These are phyloP conservation scores for Drosophila kokeensis DNA, from an alignment of 2,888 invertebrate genomes.

Conservation along the genomic window DNA sequence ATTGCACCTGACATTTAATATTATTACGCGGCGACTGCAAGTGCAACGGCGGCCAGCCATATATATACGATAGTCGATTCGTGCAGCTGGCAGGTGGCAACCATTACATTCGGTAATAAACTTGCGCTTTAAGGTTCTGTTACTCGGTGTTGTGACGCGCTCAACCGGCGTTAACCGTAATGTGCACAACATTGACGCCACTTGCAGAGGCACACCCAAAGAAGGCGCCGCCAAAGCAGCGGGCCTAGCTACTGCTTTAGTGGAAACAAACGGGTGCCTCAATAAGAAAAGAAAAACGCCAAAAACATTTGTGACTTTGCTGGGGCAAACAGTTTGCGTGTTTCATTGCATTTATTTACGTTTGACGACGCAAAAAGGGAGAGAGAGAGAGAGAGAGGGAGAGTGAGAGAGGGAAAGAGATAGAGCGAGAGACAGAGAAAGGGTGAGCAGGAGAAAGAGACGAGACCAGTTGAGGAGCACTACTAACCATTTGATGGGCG, in stretches of 20 bases:
- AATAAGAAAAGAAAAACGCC: slow-evolving; percentile 60
- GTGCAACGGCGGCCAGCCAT: slow-evolving; percentile 42
- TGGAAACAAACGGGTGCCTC: slow-evolving; percentile 26
- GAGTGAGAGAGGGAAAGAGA: neutral
- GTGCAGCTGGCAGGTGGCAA: slow-evolving; percentile 13
- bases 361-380: slow-evolving; percentile 15
- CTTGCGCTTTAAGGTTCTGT: slow-evolving; percentile 57
- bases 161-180: slow-evolving; percentile 71
- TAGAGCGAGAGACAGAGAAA: neutral
- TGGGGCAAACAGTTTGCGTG: slow-evolving; percentile 60
- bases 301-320: slow-evolving; percentile 63
- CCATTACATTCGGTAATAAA: slow-evolving; percentile 49
- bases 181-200: slow-evolving; percentile 75
- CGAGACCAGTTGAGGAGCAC: neutral
- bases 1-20: slow-evolving; percentile 78
- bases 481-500: slow-evolving; percentile 34
- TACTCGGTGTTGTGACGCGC: slow-evolving; percentile 31
- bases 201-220: slow-evolving; percentile 52
- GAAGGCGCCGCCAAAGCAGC: slow-evolving; percentile 18
- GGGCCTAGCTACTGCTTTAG: neutral
- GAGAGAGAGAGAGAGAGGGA: neutral
- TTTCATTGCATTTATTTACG: slow-evolving; percentile 67
- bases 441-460: neutral
- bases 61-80: slow-evolving; percentile 54
- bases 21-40: slow-evolving; percentile 62